Evolutionary conservation across 2,113 vertebrate genomes (phyloP).

Genomic region (Telmatochromis sp.): DNA sequence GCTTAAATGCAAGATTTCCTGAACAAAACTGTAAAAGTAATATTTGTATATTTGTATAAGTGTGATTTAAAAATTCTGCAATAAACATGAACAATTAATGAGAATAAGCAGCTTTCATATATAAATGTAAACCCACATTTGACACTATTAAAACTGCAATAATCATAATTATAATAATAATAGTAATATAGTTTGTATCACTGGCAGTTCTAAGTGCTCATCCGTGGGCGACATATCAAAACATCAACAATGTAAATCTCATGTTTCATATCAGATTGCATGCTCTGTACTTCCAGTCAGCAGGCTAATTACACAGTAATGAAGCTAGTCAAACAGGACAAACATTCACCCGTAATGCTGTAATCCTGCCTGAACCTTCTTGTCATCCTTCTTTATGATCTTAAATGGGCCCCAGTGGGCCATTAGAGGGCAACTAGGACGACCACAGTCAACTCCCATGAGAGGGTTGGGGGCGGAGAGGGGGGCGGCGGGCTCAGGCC

Average conservation of each 20-base stretch:
- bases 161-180: neutral
- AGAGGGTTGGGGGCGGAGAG: neutral
- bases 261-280: constrained; percentile 24
- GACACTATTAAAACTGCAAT: neutral
- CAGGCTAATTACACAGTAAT: constrained; percentile 48
- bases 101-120: neutral
- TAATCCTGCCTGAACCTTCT: constrained; percentile 45
- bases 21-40: neutral
- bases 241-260: neutral
- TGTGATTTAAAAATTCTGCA: neutral
- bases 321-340: constrained; percentile 44
- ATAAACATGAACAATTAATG: neutral
- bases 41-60: neutral
- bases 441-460: constrained; percentile 10
- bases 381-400: constrained; percentile 54
- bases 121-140: neutral
- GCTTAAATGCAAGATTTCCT: neutral
- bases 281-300: neutral
- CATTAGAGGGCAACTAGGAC: constrained; percentile 41
- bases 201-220: neutral
- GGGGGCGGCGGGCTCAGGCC: neutral
- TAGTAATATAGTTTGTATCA: neutral
- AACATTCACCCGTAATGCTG: constrained; percentile 34
- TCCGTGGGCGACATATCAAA: neutral
- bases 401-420: constrained; percentile 50